Evolutionary conservation across 2,888 invertebrate genomes (phyloP), one percentile per base, ranked within the genome.

Genomic region (Ophion ventricosus): DNA sequence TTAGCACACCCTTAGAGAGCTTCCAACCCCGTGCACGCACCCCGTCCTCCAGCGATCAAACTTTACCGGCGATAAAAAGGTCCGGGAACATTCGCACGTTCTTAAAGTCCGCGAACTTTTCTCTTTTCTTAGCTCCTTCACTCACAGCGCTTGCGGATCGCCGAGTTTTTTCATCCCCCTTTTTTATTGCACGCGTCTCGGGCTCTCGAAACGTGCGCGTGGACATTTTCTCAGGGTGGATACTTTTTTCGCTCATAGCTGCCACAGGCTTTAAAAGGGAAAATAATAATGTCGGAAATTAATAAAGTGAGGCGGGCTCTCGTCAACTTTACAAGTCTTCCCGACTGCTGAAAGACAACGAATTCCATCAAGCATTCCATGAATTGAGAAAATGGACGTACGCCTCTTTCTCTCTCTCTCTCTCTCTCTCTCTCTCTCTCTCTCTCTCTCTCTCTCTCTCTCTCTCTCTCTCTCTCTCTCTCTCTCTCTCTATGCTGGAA

Each of bases 91-190:
- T 87, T 87, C 83, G 84, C 87, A 87, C 87, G 84, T 87, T 84
- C 84, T 87, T 86, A 87, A 86, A 75, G 83, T 87, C 87, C 70
- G 80, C 70, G 80, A 84, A 86, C 82, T 85, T 87, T 75, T 80
- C 80, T 63, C 29, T 69, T 64, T 77, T 80, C 66, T 43, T 25
- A 11, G 49, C 56, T 69, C 43, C 11, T 26, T 29, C 56, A 26
- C 57, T 59, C 49, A 8, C 61, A 56, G 40, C 35, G 49, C 66
- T 49, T 61, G 57, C 11, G 76, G 67, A 54, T n/a, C 25, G 4
- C 35, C 25, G 10, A 40, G 26, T 54, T 73, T 56, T 72, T 59
- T 26, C 54, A 25, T 66, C 70, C 66, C n/a, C 66, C 63, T 66
- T 70, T 74, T 73, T 61, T 76, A 69, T 77, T 69, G 63, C 78